A percentile compares a stretch with the other conserved stretches of the same genome.
Evolutionary conservation across 2,797 vertebrate genomes (phyloP).

Genomic region (Mareca strepera): DNA sequence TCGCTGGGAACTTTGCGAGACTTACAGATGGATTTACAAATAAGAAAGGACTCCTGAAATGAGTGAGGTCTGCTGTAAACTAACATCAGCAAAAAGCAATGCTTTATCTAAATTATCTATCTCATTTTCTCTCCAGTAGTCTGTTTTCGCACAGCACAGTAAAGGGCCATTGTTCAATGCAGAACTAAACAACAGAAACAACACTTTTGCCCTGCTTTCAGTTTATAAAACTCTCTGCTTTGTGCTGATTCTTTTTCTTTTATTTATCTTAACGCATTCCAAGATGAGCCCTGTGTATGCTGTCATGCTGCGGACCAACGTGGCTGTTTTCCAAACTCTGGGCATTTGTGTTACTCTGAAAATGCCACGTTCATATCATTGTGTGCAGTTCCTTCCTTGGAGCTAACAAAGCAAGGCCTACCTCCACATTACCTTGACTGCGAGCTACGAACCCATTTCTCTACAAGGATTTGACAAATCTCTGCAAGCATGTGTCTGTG

Average conservation of each 20-base stretch:
- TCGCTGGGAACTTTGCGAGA: neutral
- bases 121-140: fast-evolving
- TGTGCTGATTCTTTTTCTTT: neutral
- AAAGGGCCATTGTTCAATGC: neutral
- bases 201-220: neutral
- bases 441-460: neutral
- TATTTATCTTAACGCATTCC: neutral
- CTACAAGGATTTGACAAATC: neutral
- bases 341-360: neutral
- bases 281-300: no score
- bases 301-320: neutral
- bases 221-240: neutral
- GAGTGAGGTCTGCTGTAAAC: neutral
- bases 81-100: neutral
- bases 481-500: neutral
- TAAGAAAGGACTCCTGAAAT: neutral
- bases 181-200: neutral
- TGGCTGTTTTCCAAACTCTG: neutral
- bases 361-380: neutral
- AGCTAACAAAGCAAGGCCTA: neutral
- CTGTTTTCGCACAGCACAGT: neutral
- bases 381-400: neutral
- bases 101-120: neutral
- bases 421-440: neutral
- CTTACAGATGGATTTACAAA: neutral